Evolutionary conservation across 2,888 invertebrate species (phyloP).

Genomic region (Aproaerema taeniolella): DNA sequence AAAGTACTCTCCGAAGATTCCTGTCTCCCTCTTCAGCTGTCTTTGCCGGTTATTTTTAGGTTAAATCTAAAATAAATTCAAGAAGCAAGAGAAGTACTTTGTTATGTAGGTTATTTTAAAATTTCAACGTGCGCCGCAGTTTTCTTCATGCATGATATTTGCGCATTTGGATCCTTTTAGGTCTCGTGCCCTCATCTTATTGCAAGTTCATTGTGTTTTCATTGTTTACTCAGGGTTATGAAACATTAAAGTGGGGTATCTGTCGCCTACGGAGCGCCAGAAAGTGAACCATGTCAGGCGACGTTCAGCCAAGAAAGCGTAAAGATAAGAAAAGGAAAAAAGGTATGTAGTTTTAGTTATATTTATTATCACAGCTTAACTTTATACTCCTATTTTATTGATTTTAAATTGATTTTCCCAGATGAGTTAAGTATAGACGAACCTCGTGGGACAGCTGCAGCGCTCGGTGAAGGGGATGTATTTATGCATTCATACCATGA

Average conservation of each 20-base stretch:
- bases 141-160: slow-evolving; percentile 55
- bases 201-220: slow-evolving; percentile 46
- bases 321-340: slow-evolving; percentile 90
- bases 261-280: slow-evolving; percentile 64
- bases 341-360: slow-evolving; percentile 71
- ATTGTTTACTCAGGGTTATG: slow-evolving; percentile 73
- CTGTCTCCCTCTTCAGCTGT: slow-evolving; percentile 62
- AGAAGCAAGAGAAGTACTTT: slow-evolving; percentile 48
- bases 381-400: background rate
- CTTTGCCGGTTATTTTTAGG: slow-evolving; percentile 74
- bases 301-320: slow-evolving; percentile 90
- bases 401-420: slow-evolving; percentile 22
- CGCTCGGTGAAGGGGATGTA: slow-evolving; percentile 80
- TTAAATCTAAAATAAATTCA: slow-evolving; percentile 75
- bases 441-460: slow-evolving; percentile 65
- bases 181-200: slow-evolving; percentile 33
- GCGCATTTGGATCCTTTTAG: slow-evolving; percentile 57
- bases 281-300: slow-evolving; percentile 85
- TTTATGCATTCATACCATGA: slow-evolving; percentile 88
- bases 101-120: slow-evolving; percentile 71
- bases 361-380: background rate
- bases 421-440: slow-evolving; percentile 69
- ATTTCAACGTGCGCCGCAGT: slow-evolving; percentile 55
- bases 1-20: slow-evolving; percentile 19
- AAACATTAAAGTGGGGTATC: slow-evolving; percentile 60